These are phyloP conservation scores for Zoanthus sansibaricus DNA, from an alignment of 92 coral and sea anemone genomes.

Conservation along the genomic window DNA sequence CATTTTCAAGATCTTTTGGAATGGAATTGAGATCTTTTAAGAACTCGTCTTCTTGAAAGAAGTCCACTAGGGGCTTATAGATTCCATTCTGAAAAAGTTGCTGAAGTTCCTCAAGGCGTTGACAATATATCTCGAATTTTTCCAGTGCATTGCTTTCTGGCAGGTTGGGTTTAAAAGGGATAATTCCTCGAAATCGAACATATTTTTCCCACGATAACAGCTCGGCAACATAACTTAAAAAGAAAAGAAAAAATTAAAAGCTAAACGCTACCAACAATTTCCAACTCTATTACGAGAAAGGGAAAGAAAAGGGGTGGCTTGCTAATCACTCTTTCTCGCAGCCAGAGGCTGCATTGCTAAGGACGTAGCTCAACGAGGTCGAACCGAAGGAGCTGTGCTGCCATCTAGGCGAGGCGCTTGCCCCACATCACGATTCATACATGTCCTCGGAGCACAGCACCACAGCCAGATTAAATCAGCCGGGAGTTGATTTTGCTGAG, in stretches of 20 bases:
- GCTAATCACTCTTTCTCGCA: no score
- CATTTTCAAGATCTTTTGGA: constrained; percentile 77
- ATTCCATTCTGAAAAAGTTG: constrained; percentile 71
- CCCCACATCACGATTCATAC: no score
- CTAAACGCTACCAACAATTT: neutral
- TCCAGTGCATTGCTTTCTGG: constrained; percentile 82
- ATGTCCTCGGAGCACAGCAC: no score
- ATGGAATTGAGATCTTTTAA: constrained; percentile 64
- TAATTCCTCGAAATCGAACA: constrained; percentile 76
- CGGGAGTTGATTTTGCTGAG: no score
- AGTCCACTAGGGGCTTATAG: constrained; percentile 80
- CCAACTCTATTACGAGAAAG: no score
- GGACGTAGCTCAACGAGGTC: no score
- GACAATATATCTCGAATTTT: constrained; percentile 85
- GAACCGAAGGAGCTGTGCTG: no score
- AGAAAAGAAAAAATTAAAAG: neutral
- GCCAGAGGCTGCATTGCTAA: no score
- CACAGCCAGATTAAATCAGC: no score
- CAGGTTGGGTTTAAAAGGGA: constrained; percentile 69
- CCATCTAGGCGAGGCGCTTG: no score
- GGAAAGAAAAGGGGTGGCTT: no score
- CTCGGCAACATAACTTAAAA: constrained; percentile 82
- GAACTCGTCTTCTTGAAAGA: constrained; percentile 71
- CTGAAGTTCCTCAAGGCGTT: constrained; percentile 68
- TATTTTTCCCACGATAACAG: constrained; percentile 87